Evolutionary conservation across 2,113 vertebrate species (phyloP), one percentile per base, ranked within the genome.

Genomic region (Centrocercus urophasianus): DNA sequence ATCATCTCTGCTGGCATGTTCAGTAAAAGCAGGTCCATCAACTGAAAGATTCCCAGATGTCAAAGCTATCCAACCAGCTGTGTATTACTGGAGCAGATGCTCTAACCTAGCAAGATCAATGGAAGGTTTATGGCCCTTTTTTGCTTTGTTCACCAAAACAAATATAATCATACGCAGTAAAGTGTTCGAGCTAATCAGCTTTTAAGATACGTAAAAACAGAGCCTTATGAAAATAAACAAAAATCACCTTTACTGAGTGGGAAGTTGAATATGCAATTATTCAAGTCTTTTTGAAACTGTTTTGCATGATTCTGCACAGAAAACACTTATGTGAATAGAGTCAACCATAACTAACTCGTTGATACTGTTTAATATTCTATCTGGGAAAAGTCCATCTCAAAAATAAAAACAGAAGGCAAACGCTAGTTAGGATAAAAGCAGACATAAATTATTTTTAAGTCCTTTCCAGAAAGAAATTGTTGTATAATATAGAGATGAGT

Each of bases 21-120:
- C 3, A 61, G 32, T 86, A 86, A 93, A 57, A n/a, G 36, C 27
- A 94, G 93, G 43, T 78, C 57, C 52, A 38, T 61, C 88, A 78
- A n/a, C 70, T 92, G 76, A 86, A 82, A 81, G 61, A 92, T 94
- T 84, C 83, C 73, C 83, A 93, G 90, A 95, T 94, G 90, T 92
- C 86, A 89, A 78, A 83, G 36, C 78, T 90, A 90, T 36, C 70
- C 86, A 92, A 84, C 61, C 92, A 90, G 32, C 57, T 54, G 28
- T 15, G 72, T 93, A 90, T 84, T 92, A 57, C 56, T n/a, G 24
- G 47, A 94, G 43, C 88, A 96, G 73, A 92, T 94, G 86, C 36
- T 93, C 52, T 57, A 92, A 75, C 59, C 86, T 93, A 93, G 86
- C 61, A 56, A 74, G 80, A 90, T n/a, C 27, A 54, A 11, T 84